phyloP scores from a whole-genome alignment of 2,113 vertebrate genomes.

The Genyomyrus donnyi region DNA sequence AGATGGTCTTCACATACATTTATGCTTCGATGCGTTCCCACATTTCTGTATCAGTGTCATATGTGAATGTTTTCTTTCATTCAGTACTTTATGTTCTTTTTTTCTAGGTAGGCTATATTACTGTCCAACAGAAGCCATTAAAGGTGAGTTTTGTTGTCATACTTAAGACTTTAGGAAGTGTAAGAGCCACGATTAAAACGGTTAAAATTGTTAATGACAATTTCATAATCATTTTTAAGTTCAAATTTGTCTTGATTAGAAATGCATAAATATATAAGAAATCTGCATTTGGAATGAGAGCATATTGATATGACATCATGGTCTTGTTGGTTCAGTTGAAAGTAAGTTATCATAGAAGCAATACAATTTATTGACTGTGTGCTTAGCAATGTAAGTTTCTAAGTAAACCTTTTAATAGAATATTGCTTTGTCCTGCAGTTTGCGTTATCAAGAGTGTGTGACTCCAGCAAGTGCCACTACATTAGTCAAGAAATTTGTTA shows the following conservation, averaged over 20 bases:
- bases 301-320: background rate
- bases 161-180: background rate
- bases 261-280: background rate
- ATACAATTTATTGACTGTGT: background rate
- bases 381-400: background rate
- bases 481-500: too few relatives aligned
- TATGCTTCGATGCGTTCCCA: background rate
- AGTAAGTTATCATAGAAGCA: background rate
- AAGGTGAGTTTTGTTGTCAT: constrained; percentile 52
- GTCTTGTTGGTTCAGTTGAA: background rate
- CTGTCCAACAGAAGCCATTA: constrained; percentile 44
- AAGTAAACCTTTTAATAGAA: background rate
- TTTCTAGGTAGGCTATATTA: constrained; percentile 53
- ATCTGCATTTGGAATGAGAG: background rate
- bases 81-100: constrained; percentile 28
- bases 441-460: background rate
- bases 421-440: background rate
- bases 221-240: background rate
- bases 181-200: background rate
- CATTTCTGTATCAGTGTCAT: background rate
- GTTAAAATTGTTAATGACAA: background rate
- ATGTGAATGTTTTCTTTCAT: background rate
- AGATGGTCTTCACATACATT: background rate
- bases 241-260: background rate
- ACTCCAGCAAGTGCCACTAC: too few relatives aligned